Evolutionary conservation across 2,888 invertebrate species (phyloP).

Genomic region (Itoplectis maculator): DNA sequence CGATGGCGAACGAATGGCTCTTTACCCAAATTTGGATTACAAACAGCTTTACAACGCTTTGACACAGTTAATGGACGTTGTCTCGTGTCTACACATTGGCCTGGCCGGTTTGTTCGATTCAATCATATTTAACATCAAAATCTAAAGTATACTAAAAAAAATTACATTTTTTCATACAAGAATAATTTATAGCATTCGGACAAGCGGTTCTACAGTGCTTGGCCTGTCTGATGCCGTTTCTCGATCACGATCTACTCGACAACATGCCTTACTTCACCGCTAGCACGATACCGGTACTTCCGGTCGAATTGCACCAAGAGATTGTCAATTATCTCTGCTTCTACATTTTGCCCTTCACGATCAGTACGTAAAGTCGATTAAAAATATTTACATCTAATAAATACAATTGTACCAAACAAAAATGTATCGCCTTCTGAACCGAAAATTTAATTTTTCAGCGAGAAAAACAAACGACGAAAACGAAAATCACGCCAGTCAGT

Average conservation of each 20-base stretch:
- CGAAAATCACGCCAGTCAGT: slow-evolving; percentile 93
- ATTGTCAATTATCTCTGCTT: slow-evolving; percentile 97
- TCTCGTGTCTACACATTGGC: slow-evolving; percentile 95
- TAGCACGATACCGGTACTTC: slow-evolving; percentile 96
- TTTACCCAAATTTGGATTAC: slow-evolving; percentile 98
- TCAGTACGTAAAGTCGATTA: slow-evolving; percentile 88
- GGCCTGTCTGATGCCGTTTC: slow-evolving; percentile 97
- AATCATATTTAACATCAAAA: not conserved
- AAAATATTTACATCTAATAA: not conserved
- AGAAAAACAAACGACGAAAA: slow-evolving; percentile 90
- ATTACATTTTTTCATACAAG: not conserved
- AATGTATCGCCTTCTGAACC: slow-evolving; percentile 16
- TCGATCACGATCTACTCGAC: slow-evolving; percentile 98
- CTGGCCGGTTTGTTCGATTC: slow-evolving; percentile 88
- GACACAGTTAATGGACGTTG: slow-evolving; percentile 95
- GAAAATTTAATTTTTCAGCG: slow-evolving; percentile 84
- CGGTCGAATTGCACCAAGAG: slow-evolving; percentile 95
- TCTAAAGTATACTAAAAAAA: not conserved
- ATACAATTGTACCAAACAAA: slow-evolving; percentile 5
- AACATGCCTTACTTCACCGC: slow-evolving; percentile 97
- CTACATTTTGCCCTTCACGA: slow-evolving; percentile 97
- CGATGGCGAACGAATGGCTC: slow-evolving; percentile 93
- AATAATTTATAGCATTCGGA: slow-evolving; percentile 91
- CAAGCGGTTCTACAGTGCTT: slow-evolving; percentile 97
- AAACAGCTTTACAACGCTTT: slow-evolving; percentile 97